Base-by-base conservation (phyloP, 2,888 invertebrate species). In the Andrena hattorfiana region DNA sequence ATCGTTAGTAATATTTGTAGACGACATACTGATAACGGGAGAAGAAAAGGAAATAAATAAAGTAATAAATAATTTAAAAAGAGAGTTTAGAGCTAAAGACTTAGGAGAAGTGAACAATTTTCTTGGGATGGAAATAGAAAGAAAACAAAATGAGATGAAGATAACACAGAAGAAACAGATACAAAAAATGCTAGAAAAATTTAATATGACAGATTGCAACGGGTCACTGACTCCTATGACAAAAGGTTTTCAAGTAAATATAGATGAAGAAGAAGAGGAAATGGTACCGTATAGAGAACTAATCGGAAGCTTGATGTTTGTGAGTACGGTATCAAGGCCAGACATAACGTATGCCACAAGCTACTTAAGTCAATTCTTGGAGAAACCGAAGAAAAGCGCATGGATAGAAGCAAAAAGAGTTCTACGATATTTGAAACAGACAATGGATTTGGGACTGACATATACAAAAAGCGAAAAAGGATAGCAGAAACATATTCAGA, bases 1-100 rank as follows among this genome's bases (percentile, higher is more conserved):
- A 60, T 28, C 30, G 16, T 7, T 60, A 60, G 32, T 63, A 32
- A 63, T 35, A 63, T 35, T 30, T 6, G 35, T 35, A 7, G 35
- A 63, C n/a, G 35, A 56, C 56, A 56, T 56, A 56, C 26, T 26
- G 26, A 56, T 23, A 26, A 56, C 56, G 10, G 56, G 56, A 56
- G 56, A n/a, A 56, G 13, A 28, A 28, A 10, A 35, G 5, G 30
- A 63, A 13, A 63, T 35, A 8, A 63, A 63, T n/a, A 35, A 63
- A 30, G 7, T 63, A 35, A 4, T 13, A 63, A 32, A 26, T 35
- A 35, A 8, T 6, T 13, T 63, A 35, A 63, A 63, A 8, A 20
- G 2, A n/a, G 63, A 63, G n/a, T 63, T 63, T 35, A 63, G 32
- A 16, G 63, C 63, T 32, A 63, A 63, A 35, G 63, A 63, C 7